Conservation (phyloP, 92 coral and sea anemone species). For the Micromussa lordhowensis region DNA sequence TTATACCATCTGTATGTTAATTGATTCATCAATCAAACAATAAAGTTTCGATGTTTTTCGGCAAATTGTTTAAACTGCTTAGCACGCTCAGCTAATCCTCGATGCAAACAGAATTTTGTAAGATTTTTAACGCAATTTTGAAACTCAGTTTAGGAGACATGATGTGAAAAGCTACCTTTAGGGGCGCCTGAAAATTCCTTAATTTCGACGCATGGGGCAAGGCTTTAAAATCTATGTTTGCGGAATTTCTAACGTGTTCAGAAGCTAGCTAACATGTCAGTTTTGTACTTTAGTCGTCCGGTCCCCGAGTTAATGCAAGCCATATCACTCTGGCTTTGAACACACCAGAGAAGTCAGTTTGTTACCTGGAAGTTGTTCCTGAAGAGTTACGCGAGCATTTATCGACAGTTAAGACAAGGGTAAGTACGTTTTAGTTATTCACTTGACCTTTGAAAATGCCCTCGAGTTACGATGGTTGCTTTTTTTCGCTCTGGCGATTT, state of each 20-base stretch:
- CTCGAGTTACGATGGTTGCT: not conserved
- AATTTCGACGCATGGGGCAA: constrained; percentile 1
- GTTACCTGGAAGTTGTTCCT: constrained; percentile 10
- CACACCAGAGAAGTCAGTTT: not conserved
- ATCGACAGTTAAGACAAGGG: not conserved
- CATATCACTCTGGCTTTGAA: not conserved
- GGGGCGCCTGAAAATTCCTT: not conserved
- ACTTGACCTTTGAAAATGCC: constrained; percentile 17
- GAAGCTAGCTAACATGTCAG: constrained; percentile 4
- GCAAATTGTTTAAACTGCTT: not conserved
- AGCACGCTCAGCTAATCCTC: not conserved
- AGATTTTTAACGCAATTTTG: not conserved
- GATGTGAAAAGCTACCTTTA: not conserved
- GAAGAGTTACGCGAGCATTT: not conserved
- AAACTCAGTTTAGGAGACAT: not conserved
- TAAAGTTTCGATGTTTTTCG: not conserved
- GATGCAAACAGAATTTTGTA: not conserved
- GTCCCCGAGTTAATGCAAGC: not conserved
- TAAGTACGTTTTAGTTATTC: constrained; percentile 8
- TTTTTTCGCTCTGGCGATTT: not conserved
- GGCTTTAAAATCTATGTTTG: not conserved
- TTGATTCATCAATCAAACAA: not conserved
- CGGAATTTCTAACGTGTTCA: constrained; percentile 36
- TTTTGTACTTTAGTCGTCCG: constrained; percentile 33
- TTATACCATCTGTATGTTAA: not conserved